Conservation (phyloP, 2,113 vertebrate genomes). For the Lamprotornis superbus region DNA sequence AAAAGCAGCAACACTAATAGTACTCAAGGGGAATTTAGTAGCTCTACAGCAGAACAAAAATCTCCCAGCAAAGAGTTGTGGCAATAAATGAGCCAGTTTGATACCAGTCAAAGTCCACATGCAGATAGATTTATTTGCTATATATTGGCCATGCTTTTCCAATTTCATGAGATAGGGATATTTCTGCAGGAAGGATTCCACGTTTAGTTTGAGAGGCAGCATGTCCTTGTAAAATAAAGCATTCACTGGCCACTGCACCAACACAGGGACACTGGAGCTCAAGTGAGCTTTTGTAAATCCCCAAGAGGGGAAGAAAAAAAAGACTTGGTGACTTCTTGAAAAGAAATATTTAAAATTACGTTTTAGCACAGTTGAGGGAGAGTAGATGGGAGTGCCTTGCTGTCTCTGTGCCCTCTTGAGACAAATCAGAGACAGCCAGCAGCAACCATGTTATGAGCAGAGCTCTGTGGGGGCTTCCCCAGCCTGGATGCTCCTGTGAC, state of each 20-base stretch:
- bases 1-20: constrained; percentile 70
- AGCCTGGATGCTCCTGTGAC: not conserved
- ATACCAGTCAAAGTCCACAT: constrained; percentile 64
- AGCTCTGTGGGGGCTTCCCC: not conserved
- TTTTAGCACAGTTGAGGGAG: not conserved
- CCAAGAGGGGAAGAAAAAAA: not conserved
- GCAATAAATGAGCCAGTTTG: constrained; percentile 70
- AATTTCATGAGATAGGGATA: constrained; percentile 6
- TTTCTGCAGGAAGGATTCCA: constrained; percentile 24
- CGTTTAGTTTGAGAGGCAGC: not conserved
- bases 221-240: not conserved
- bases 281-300: constrained; percentile 1
- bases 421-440: not conserved
- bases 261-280: not conserved
- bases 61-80: constrained; percentile 65
- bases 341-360: not conserved
- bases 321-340: not conserved
- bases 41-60: constrained; percentile 69
- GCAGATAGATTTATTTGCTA: constrained; percentile 57
- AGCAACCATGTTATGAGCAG: not conserved
- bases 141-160: constrained; percentile 32
- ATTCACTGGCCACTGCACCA: not conserved
- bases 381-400: rapidly evolving
- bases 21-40: constrained; percentile 67
- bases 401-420: not conserved